A percentile compares a stretch with the other conserved stretches of the same genome.
Evolutionary conservation across 2,888 invertebrate genomes (phyloP).

Genomic region (Drosophila borealis): DNA sequence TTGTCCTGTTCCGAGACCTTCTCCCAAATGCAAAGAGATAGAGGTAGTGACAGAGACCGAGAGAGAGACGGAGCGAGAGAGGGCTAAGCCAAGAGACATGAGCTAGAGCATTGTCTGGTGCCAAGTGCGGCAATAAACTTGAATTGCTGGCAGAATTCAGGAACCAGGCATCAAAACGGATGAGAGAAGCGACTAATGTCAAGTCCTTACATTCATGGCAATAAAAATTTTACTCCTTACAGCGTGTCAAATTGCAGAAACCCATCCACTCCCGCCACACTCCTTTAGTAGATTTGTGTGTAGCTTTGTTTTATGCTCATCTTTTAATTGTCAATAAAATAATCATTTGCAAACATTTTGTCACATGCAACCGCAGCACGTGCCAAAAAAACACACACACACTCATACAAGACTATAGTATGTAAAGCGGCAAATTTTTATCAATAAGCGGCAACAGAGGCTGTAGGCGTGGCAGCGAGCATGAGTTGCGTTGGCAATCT

Average conservation of each 20-base stretch:
- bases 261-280: neutral
- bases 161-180: conserved; percentile 2
- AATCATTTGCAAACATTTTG: conserved; percentile 71
- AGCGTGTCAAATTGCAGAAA: conserved; percentile 41
- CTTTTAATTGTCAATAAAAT: conserved; percentile 78
- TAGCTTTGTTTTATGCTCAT: conserved; percentile 60
- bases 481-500: conserved; percentile 19
- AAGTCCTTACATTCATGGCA: conserved; percentile 66
- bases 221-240: conserved; percentile 66
- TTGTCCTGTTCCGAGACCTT: neutral
- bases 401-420: conserved; percentile 28
- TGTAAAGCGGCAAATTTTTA: conserved; percentile 62
- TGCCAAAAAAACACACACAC: conserved; percentile 47
- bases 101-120: conserved; percentile 54
- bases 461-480: neutral
- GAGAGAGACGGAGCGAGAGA: neutral
- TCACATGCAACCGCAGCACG: conserved; percentile 71
- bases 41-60: conserved; percentile 12
- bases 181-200: conserved; percentile 57
- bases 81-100: conserved; percentile 15
- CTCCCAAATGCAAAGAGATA: too few species aligned
- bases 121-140: conserved; percentile 71
- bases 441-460: conserved; percentile 53
- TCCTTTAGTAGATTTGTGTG: conserved; percentile 43
- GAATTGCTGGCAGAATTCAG: conserved; percentile 52